Evolutionary conservation across 2,888 invertebrate genomes (phyloP).

Genomic region (Eupithecia abbreviata): DNA sequence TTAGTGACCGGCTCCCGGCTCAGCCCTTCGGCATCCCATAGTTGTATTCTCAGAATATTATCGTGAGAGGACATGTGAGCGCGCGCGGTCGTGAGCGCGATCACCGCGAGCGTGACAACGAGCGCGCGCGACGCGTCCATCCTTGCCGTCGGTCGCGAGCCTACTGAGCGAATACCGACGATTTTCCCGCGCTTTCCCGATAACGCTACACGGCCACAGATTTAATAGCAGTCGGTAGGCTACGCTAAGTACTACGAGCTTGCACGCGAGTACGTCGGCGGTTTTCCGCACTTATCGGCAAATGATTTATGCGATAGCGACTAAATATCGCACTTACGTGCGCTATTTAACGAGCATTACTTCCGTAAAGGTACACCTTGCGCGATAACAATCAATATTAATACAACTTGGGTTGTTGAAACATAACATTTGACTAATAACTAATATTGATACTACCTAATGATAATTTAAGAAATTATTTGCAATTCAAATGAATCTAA

Average conservation of each 20-base stretch:
- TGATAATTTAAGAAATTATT: slow-evolving; percentile 18
- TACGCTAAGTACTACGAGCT: slow-evolving; percentile 41
- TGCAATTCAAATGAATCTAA: slow-evolving; percentile 28
- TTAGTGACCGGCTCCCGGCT: slow-evolving; percentile 66
- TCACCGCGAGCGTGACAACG: slow-evolving; percentile 63
- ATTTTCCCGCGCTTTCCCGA: slow-evolving; percentile 83
- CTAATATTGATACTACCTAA: slow-evolving; percentile 15
- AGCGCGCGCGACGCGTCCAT: slow-evolving; percentile 74
- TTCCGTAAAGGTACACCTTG: slow-evolving; percentile 40
- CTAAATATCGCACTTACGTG: slow-evolving; percentile 45
- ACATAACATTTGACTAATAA: slow-evolving; percentile 11
- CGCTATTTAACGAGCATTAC: slow-evolving; percentile 43
- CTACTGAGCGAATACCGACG: slow-evolving; percentile 67
- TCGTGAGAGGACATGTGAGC: slow-evolving; percentile 77
- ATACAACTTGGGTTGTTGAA: slow-evolving; percentile 16
- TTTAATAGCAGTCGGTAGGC: slow-evolving; percentile 29
- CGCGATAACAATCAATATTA: slow-evolving; percentile 39
- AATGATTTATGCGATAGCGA: slow-evolving; percentile 67
- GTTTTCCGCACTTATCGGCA: slow-evolving; percentile 61
- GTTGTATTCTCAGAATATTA: slow-evolving; percentile 77
- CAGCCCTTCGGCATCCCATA: slow-evolving; percentile 80
- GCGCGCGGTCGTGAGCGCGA: slow-evolving; percentile 72
- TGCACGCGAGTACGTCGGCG: slow-evolving; percentile 44
- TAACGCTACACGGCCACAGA: slow-evolving; percentile 60
- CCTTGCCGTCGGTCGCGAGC: slow-evolving; percentile 74